Evolutionary conservation across 2,888 invertebrate genomes (phyloP).

Genomic region (Leptinotarsa tumamoca): DNA sequence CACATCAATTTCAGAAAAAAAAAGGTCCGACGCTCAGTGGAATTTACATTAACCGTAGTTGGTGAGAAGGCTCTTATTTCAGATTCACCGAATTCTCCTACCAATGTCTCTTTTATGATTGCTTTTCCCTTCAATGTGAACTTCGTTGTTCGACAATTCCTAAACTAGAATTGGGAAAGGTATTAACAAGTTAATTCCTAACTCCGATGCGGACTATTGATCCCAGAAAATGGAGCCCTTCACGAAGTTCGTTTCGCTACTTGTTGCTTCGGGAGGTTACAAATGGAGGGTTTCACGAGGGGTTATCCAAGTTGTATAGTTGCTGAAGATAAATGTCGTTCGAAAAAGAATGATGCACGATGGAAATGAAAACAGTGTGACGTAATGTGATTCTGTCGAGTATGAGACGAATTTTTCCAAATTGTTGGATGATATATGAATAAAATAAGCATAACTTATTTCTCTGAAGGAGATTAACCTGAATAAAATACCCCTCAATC

Average conservation of each 20-base stretch:
- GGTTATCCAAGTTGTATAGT: conserved; percentile 3
- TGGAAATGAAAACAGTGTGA: neutral
- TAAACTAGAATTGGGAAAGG: neutral
- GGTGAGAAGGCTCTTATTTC: too few species aligned
- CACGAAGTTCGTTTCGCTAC: neutral
- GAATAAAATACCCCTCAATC: too few species aligned
- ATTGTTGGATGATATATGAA: too few species aligned
- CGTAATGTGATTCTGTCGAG: too few species aligned
- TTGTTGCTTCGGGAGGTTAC: neutral
- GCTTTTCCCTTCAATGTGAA: neutral
- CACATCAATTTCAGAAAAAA: too few species aligned
- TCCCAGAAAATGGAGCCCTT: neutral
- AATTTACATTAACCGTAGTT: too few species aligned
- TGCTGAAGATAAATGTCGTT: neutral
- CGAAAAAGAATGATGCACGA: neutral
- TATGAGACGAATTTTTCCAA: too few species aligned
- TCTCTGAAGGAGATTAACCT: neutral
- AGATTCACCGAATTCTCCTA: neutral
- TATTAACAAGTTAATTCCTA: neutral
- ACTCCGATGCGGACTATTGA: neutral
- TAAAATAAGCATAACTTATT: neutral
- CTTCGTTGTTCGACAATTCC: neutral
- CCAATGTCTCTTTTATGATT: neutral
- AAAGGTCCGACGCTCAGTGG: too few species aligned
- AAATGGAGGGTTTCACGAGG: neutral